A percentile compares a stretch with the other conserved stretches of the same genome.
These are phyloP conservation scores for Oncopodura yosiiana DNA, from an alignment of 1,140 invertebrate species.

Conservation along the genomic window DNA sequence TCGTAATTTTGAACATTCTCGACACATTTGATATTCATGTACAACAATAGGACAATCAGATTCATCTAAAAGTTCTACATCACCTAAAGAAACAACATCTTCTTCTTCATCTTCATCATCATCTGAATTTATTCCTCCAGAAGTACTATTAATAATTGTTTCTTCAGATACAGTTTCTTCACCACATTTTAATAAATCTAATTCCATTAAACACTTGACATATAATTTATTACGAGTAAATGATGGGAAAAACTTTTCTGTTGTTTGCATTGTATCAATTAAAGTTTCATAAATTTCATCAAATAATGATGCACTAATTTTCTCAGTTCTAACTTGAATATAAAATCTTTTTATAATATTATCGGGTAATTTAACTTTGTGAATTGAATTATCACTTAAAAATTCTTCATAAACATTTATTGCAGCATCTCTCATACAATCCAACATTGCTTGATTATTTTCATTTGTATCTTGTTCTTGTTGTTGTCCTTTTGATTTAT, in stretches of 20 bases:
- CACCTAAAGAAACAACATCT: constrained; percentile 46
- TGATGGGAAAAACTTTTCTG: constrained; percentile 57
- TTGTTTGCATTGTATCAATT: constrained; percentile 54
- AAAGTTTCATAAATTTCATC: constrained; percentile 67
- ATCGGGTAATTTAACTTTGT: constrained; percentile 56
- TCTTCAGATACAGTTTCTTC: constrained; percentile 37
- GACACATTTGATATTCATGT: constrained; percentile 30
- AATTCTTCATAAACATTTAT: constrained; percentile 71
- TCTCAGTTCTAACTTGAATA: constrained; percentile 53
- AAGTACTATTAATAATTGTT: background rate
- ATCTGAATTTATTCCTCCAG: constrained; percentile 4
- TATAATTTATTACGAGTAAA: constrained; percentile 61
- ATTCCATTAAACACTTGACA: constrained; percentile 60
- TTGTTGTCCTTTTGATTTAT: no score
- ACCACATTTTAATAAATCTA: constrained; percentile 62
- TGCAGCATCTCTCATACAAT: constrained; percentile 64
- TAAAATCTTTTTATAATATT: constrained; percentile 53
- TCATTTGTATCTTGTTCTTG: constrained; percentile 25
- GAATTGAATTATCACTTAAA: constrained; percentile 61
- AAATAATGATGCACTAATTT: constrained; percentile 53
- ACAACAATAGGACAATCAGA: background rate
- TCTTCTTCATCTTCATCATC: constrained; percentile 44
- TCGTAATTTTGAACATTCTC: constrained; percentile 31
- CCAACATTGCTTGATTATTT: constrained; percentile 40
- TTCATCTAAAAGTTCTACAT: constrained; percentile 27